Evolutionary conservation across 2,888 invertebrate genomes (phyloP), one percentile per base, ranked within the genome.

Genomic region (Brachypterus glaber): DNA sequence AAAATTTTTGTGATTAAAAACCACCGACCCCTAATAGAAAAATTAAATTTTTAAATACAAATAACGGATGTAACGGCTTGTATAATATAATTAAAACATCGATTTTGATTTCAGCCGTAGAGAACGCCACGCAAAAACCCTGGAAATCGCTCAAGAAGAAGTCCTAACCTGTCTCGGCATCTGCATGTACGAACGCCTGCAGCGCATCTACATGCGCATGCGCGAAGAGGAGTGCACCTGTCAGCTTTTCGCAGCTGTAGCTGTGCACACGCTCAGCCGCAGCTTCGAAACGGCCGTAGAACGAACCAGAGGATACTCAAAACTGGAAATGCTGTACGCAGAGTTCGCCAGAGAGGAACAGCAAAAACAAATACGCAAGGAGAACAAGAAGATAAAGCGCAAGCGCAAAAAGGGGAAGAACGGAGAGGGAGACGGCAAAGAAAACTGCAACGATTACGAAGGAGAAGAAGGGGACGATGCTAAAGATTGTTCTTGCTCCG

Each of bases 111-210:
- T 31, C 17, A 82, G 84, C 59, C 79, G 85, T 50, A 74, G 92
- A 44, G 93, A 93, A 64, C 75, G 93, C 39, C 93, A 95, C 63
- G 93, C 93, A 4, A 93, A 93, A 68, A 93, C 93, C n/a, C 68
- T 95, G 53, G 93, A 93, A 71, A 90, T 92, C 48, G 93, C 93
- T 51, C 93, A 95, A 67, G 92, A 93, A 67, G 93, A 95, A 70
- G 92, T 95, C 39, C 72, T 95, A 47, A 92, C 91, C 7, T 95
- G 93, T 63, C 76, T 95, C 42, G 93, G 93, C 8, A 85, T 93
- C 63, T 90, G 91, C 64, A 80, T 93, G 55, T 90, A 90, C 61
- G 91, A 92, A 60, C 75, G 91, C 40, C 73, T 95, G 32, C 86
- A 91, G 60, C 79, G 85, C 49, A 82, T 93, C 44, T 85, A 88